Conservation (phyloP, 1,140 invertebrate species). For the Kradibia gibbosae region DNA sequence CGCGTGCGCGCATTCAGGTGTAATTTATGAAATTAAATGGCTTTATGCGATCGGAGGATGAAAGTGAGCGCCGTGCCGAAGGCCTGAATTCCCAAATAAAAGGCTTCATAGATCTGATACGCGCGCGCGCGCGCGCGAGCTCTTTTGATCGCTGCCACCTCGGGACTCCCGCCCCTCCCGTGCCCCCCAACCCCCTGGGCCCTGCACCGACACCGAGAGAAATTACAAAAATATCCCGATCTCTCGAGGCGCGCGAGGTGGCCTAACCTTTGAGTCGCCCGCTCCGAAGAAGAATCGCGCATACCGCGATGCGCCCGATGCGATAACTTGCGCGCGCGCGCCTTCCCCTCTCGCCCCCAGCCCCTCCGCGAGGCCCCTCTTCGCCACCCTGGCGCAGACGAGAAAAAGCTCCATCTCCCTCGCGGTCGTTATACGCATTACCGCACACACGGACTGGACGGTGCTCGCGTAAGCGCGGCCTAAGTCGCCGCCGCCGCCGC, state of each 20-base stretch:
- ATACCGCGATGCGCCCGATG: conserved; percentile 31
- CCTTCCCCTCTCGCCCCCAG: neutral
- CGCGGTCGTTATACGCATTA: conserved; percentile 11
- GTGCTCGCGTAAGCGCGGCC: neutral
- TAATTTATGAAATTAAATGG: conserved; percentile 31
- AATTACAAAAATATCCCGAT: conserved; percentile 14
- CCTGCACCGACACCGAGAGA: neutral
- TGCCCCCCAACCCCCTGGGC: neutral
- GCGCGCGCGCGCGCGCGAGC: neutral
- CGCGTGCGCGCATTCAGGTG: neutral
- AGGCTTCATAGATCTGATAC: conserved; percentile 34
- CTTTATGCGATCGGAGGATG: conserved; percentile 24
- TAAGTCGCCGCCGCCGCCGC: neutral
- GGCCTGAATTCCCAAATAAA: conserved; percentile 25
- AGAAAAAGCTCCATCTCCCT: neutral
- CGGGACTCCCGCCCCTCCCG: neutral
- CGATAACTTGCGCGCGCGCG: conserved; percentile 18
- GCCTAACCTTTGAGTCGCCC: conserved; percentile 38
- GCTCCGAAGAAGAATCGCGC: conserved; percentile 29
- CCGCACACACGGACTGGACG: neutral
- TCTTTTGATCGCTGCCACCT: no score
- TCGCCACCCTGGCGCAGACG: neutral
- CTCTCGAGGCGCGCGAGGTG: neutral
- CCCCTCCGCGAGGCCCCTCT: neutral
- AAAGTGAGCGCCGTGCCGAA: conserved; percentile 27